phyloP scores from a whole-genome alignment of 2,113 vertebrate genomes.

The Orycteropus afer region DNA sequence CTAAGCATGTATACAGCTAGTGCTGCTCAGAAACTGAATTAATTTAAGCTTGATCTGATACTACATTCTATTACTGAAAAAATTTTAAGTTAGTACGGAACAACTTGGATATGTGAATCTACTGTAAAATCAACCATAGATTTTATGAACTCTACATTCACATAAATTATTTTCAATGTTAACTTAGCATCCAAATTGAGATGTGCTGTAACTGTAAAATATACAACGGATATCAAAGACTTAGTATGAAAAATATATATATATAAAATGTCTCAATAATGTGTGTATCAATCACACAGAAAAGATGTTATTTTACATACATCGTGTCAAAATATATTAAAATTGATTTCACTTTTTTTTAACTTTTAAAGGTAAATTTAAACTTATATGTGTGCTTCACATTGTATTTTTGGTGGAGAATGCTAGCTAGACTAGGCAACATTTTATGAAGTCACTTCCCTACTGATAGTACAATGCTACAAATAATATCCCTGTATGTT shows the following conservation, averaged over 20 bases:
- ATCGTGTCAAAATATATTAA: conserved; percentile 7
- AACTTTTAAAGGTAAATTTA: conserved; percentile 44
- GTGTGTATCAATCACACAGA: conserved; percentile 33
- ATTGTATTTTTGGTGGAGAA: background rate
- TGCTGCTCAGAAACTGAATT: background rate
- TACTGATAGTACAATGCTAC: background rate
- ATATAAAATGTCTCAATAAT: background rate
- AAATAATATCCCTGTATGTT: background rate
- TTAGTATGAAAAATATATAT: background rate
- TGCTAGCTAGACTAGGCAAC: background rate
- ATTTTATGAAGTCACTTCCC: conserved; percentile 5
- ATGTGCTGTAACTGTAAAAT: conserved; percentile 26
- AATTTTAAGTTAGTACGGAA: background rate
- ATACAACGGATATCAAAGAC: conserved; percentile 2
- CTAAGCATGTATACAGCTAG: background rate
- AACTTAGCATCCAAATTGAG: conserved; percentile 14
- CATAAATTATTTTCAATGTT: conserved; percentile 45
- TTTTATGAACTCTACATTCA: conserved; percentile 45
- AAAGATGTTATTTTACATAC: background rate
- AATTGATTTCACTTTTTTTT: background rate
- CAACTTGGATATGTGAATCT: background rate
- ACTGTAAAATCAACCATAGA: background rate
- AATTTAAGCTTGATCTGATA: conserved; percentile 8
- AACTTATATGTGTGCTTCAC: background rate
- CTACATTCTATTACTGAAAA: background rate